A percentile compares a stretch with the other conserved stretches of the same genome.
These are phyloP conservation scores for Drosophila antonietae DNA, from an alignment of 2,888 invertebrate species.

Conservation along the genomic window DNA sequence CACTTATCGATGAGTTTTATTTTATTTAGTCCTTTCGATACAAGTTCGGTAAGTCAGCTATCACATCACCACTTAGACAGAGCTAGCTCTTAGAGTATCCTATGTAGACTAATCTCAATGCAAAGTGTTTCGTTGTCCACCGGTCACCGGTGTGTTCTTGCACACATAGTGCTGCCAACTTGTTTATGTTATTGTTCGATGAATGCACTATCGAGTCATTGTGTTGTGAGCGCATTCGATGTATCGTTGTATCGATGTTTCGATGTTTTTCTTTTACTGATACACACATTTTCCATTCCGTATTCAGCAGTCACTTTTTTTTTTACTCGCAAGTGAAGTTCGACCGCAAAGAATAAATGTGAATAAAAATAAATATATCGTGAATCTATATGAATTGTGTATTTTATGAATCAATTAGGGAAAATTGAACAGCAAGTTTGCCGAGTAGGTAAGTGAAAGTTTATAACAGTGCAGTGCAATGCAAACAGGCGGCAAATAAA, in stretches of 20 bases:
- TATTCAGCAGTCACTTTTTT: conserved; percentile 63
- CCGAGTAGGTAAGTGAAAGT: conserved; percentile 70
- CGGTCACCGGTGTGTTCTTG: neutral
- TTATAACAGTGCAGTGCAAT: conserved; percentile 26
- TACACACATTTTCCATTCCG: conserved; percentile 70
- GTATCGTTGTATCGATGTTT: conserved; percentile 21
- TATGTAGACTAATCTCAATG: neutral
- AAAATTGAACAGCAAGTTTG: conserved; percentile 64
- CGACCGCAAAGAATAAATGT: conserved; percentile 71
- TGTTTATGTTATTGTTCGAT: neutral
- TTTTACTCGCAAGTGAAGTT: conserved; percentile 74
- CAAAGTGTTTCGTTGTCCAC: neutral
- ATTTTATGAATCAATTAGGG: conserved; percentile 72
- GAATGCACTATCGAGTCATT: conserved; percentile 5
- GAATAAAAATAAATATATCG: conserved; percentile 59
- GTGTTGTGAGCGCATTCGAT: neutral
- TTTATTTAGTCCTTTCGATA: neutral
- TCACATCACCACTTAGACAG: neutral
- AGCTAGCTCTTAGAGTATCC: neutral
- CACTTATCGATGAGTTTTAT: conserved; percentile 18
- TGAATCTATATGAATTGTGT: conserved; percentile 60
- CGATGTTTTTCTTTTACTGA: conserved; percentile 51
- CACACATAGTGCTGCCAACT: conserved; percentile 25
- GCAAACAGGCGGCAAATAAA: conserved; percentile 49
- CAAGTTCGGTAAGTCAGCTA: neutral